Percentiles rank a stretch among this genome's conserved stretches.
These are phyloP conservation scores for Lepus europaeus DNA, from an alignment of 2,113 vertebrate genomes.

Conservation along the genomic window DNA sequence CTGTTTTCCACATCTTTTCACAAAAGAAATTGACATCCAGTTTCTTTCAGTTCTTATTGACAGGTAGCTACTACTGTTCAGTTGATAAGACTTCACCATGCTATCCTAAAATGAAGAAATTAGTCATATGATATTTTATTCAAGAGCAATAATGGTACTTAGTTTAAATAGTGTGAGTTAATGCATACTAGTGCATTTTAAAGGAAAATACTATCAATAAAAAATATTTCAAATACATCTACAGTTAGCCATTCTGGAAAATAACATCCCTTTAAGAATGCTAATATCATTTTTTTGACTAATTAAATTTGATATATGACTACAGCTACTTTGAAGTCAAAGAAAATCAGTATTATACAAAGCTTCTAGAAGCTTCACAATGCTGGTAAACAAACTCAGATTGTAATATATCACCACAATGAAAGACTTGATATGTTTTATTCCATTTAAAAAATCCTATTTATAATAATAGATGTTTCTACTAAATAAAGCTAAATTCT, in stretches of 20 bases:
- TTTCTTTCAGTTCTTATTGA: conserved; percentile 57
- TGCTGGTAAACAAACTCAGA: conserved; percentile 76
- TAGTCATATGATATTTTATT: conserved; percentile 26
- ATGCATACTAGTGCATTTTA: conserved; percentile 5
- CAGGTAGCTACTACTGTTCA: not conserved
- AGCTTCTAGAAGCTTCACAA: conserved; percentile 72
- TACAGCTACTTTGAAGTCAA: conserved; percentile 78
- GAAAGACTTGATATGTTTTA: conserved; percentile 69
- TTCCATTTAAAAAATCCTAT: conserved; percentile 49
- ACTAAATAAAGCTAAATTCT: conserved; percentile 54
- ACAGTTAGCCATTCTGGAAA: conserved; percentile 72
- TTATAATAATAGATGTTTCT: conserved; percentile 27
- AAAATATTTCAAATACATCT: conserved; percentile 79
- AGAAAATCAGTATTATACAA: conserved; percentile 70
- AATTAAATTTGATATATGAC: conserved; percentile 76
- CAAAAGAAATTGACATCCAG: conserved; percentile 31
- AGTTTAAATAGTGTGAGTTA: conserved; percentile 46
- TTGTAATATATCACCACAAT: conserved; percentile 71
- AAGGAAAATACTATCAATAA: conserved; percentile 25
- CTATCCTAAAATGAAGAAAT: conserved; percentile 17
- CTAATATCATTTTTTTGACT: conserved; percentile 77
- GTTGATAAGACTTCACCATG: conserved; percentile 31
- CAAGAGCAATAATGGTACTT: conserved; percentile 7
- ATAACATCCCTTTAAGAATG: conserved; percentile 81
- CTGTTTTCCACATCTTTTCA: conserved; percentile 53